Percentiles rank a stretch among this genome's conserved stretches.
phyloP scores from a whole-genome alignment of 2,113 vertebrate genomes.

The Microtus oregoni region DNA sequence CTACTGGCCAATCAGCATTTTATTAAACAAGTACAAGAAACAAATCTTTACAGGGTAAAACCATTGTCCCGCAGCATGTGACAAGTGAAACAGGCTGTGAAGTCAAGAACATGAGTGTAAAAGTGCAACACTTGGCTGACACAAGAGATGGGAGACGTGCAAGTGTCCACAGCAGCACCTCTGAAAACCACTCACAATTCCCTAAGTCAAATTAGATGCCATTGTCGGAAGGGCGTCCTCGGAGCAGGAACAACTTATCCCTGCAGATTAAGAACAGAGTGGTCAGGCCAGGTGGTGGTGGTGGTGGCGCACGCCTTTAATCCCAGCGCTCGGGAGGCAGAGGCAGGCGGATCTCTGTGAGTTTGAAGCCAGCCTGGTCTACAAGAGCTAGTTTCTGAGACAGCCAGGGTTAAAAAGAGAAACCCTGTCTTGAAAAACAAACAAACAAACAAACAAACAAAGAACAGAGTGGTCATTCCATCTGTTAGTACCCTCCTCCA shows the following conservation, averaged over 20 bases:
- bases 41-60: too few relatives aligned
- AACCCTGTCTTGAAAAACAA: too few relatives aligned
- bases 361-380: too few relatives aligned
- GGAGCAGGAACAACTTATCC: background rate
- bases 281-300: background rate
- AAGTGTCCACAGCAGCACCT: background rate
- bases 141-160: background rate
- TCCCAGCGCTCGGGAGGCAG: too few relatives aligned
- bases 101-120: background rate
- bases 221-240: background rate
- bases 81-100: background rate
- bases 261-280: background rate
- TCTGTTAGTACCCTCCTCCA: background rate
- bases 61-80: too few relatives aligned
- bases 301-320: too few relatives aligned
- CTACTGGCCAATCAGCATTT: too few relatives aligned
- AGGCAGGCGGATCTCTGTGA: too few relatives aligned
- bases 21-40: too few relatives aligned
- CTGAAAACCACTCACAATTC: background rate
- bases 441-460: too few relatives aligned
- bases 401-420: too few relatives aligned
- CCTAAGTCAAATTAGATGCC: slow-evolving; percentile 46
- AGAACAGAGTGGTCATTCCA: background rate
- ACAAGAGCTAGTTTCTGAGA: too few relatives aligned
- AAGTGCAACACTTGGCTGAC: background rate